These are phyloP conservation scores for Apolygus lucorum DNA, from an alignment of 1,140 invertebrate species.

Conservation along the genomic window DNA sequence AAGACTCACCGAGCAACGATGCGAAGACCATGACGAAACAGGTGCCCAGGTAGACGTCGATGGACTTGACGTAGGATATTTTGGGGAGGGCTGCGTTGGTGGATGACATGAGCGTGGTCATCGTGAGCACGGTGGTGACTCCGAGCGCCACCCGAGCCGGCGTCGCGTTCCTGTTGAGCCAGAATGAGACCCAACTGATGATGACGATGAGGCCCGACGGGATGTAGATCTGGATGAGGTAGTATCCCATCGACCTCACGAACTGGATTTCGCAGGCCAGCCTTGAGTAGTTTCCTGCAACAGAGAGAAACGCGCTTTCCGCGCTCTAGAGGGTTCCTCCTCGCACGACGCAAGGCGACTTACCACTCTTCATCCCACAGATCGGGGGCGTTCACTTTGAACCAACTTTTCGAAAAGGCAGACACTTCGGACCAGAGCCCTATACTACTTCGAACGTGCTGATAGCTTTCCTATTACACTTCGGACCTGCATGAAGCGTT, in stretches of 20 bases:
- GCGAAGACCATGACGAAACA: slow-evolving; percentile 98
- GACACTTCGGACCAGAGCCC: too few relatives aligned
- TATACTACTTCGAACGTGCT: too few relatives aligned
- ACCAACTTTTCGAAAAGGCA: too few relatives aligned
- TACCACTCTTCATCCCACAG: too few relatives aligned
- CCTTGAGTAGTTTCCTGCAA: slow-evolving; percentile 92
- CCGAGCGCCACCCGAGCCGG: slow-evolving; percentile 92
- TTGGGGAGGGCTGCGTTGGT: slow-evolving; percentile 96
- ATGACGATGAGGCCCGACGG: slow-evolving; percentile 97
- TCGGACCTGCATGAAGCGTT: too few relatives aligned
- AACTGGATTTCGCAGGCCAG: slow-evolving; percentile 96
- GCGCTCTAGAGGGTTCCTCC: neutral
- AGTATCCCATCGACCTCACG: slow-evolving; percentile 96
- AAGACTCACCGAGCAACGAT: slow-evolving; percentile 77
- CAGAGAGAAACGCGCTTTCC: slow-evolving; percentile 25
- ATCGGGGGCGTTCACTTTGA: too few relatives aligned
- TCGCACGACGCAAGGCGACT: too few relatives aligned
- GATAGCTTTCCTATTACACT: too few relatives aligned
- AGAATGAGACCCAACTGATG: slow-evolving; percentile 97
- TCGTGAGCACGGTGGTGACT: slow-evolving; percentile 95
- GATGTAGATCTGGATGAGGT: slow-evolving; percentile 99
- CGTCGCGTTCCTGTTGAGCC: slow-evolving; percentile 89
- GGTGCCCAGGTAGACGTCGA: slow-evolving; percentile 95
- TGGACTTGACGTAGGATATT: slow-evolving; percentile 97
- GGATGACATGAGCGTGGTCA: slow-evolving; percentile 97